Evolutionary conservation across 2,113 vertebrate species (phyloP), one percentile per base, ranked within the genome.

Genomic region (Anas platyrhynchos): DNA sequence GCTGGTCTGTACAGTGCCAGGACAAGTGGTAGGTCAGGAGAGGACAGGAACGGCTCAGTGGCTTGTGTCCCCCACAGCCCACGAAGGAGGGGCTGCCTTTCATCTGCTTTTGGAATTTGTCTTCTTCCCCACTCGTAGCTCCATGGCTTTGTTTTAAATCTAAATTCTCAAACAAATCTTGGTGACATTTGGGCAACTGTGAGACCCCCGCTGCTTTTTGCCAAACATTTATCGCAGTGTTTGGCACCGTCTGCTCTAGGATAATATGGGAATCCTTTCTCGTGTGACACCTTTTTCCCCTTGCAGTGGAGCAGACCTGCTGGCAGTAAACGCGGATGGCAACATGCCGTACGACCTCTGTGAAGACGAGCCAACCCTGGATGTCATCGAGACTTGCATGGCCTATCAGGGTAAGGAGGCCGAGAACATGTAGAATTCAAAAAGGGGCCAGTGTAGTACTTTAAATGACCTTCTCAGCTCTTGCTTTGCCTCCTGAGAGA

Each of bases 331-430:
- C 96, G 99, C 99, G 0, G 99, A 99, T 62, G 99, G 99, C 83
- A 99, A 99, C 85, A 99, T 99, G 99, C 99, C 99, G 0, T 99
- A 99, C 25, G 99, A 99, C 96, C 99, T 99, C 94, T 99, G 99
- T 75, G 99, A 99, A 91, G 99, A 99, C 54, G 99, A 99, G 92
- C 98, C 99, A 27, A 99, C 99, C 21, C 98, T 99, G 96, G 99
- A 99, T 97, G 98, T 99, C 96, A 99, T 99, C 34, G 99, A 99
- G 97, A 99, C 98, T 3, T 99, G 99, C 83, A 99, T 99, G 99
- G 99, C 99, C 25, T 99, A 99, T 96, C 98, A 99, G 98, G 99
- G 99, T 99, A 97, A 98, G 97, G 78, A 61, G 63, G 36, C 6
- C 25, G 68, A 88, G 55, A 65, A 91, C 23, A 50, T 11, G 9